phyloP scores from a whole-genome alignment of 2,797 vertebrate genomes.

The Phrynocephalus forsythii region DNA sequence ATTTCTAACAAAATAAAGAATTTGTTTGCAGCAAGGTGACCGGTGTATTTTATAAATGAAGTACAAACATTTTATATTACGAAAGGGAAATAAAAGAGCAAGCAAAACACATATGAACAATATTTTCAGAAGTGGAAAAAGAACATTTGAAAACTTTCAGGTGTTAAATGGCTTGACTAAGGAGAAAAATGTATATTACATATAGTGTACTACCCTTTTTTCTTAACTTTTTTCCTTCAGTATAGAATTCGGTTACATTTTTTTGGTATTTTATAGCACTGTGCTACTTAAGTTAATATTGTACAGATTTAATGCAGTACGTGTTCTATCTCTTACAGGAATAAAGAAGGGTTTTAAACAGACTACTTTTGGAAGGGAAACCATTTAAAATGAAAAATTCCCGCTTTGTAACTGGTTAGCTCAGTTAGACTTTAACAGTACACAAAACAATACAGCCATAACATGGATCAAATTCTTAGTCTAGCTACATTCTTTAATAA shows the following conservation, averaged over 20 bases:
- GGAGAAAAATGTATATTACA: constrained; percentile 1
- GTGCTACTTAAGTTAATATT: constrained; percentile 19
- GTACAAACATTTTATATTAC: not conserved
- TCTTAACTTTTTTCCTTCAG: not conserved
- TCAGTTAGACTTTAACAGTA: constrained; percentile 44
- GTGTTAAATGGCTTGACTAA: constrained; percentile 28
- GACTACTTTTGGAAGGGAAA: constrained; percentile 46
- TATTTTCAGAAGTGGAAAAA: not conserved
- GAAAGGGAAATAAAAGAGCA: not conserved
- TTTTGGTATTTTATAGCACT: constrained; percentile 20
- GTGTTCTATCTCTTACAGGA: constrained; percentile 13
- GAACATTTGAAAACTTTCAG: not conserved
- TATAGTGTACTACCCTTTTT: constrained; percentile 17
- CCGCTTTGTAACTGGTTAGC: constrained; percentile 43
- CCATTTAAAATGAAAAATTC: constrained; percentile 54
- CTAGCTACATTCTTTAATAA: constrained; percentile 28
- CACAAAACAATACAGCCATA: constrained; percentile 45
- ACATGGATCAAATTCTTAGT: constrained; percentile 35
- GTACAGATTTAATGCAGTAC: constrained; percentile 16
- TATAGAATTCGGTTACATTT: constrained; percentile 24
- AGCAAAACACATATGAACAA: not conserved
- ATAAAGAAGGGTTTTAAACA: constrained; percentile 38
- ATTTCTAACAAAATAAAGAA: constrained; percentile 49
- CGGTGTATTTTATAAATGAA: constrained; percentile 18
- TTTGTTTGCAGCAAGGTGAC: constrained; percentile 33